Evolutionary conservation across 2,113 vertebrate species (phyloP).

Genomic region (Pseudorectes ferrugineus): DNA sequence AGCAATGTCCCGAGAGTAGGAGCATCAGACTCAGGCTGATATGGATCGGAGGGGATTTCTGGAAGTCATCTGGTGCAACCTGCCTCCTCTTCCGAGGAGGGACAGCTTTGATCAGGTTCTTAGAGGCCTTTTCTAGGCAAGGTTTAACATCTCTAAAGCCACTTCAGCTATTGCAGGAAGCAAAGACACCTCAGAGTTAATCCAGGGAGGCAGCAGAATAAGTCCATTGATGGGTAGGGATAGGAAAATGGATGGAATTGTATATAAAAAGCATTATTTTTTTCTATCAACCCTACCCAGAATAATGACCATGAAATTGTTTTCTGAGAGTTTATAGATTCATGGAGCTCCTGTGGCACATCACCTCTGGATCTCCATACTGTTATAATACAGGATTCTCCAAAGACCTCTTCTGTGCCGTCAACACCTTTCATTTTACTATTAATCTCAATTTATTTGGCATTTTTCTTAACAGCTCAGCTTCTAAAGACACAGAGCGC

Average conservation of each 20-base stretch:
- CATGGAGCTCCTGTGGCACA: not conserved
- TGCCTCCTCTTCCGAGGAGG: not conserved
- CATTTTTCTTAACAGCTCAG: not conserved
- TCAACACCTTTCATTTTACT: not conserved
- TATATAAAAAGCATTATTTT: not conserved
- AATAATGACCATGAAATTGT: not conserved
- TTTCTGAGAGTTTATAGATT: not conserved
- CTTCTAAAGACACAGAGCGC: not conserved
- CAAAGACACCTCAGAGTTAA: not conserved
- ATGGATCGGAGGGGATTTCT: not conserved
- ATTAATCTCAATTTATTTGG: not conserved
- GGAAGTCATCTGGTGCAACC: not conserved
- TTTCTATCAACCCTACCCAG: not conserved
- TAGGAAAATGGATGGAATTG: not conserved
- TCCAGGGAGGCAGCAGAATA: not conserved
- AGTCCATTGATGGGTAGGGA: not conserved
- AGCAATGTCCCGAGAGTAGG: not conserved
- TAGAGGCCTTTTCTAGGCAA: not conserved
- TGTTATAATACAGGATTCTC: not conserved
- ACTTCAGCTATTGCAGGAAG: not conserved
- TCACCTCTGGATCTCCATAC: not conserved
- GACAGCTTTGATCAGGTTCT: not conserved
- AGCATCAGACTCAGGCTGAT: not conserved
- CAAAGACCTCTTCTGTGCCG: not conserved
- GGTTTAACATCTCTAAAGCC: not conserved